Evolutionary conservation across 2,888 invertebrate species (phyloP).

Genomic region (Agrotis segetum): DNA sequence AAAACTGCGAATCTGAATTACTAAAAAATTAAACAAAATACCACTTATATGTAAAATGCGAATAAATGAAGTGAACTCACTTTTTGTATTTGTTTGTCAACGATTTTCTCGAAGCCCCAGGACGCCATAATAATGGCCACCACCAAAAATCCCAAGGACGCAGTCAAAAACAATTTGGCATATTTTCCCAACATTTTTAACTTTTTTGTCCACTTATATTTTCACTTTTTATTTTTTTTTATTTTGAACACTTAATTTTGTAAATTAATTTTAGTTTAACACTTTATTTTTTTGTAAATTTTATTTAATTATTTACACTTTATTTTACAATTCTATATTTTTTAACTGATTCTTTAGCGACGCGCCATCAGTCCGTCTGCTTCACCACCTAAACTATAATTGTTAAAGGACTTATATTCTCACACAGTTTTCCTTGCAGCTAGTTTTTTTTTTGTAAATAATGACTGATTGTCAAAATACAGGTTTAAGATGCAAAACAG

Average conservation of each 20-base stretch:
- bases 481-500: slow-evolving; percentile 44
- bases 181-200: slow-evolving; percentile 81
- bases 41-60: background rate
- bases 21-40: background rate
- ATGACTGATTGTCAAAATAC: slow-evolving; percentile 40
- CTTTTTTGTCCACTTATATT: slow-evolving; percentile 38
- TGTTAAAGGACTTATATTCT: slow-evolving; percentile 59
- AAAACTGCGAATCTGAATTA: background rate
- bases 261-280: too few relatives aligned
- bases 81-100: slow-evolving; percentile 85
- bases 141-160: slow-evolving; percentile 80
- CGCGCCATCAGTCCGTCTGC: slow-evolving; percentile 64
- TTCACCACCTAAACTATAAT: slow-evolving; percentile 65
- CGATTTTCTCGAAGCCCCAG: slow-evolving; percentile 88
- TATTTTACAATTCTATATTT: background rate
- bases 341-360: slow-evolving; percentile 17
- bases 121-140: slow-evolving; percentile 83
- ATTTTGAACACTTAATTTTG: background rate
- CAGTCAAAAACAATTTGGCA: slow-evolving; percentile 76
- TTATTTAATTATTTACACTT: slow-evolving; percentile 5
- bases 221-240: slow-evolving; percentile 25
- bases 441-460: slow-evolving; percentile 49
- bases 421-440: slow-evolving; percentile 56
- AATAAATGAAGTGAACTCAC: slow-evolving; percentile 72
- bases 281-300: slow-evolving; percentile 8